These are phyloP conservation scores for Protonemura montana DNA, from an alignment of 2,888 invertebrate genomes.

Conservation along the genomic window DNA sequence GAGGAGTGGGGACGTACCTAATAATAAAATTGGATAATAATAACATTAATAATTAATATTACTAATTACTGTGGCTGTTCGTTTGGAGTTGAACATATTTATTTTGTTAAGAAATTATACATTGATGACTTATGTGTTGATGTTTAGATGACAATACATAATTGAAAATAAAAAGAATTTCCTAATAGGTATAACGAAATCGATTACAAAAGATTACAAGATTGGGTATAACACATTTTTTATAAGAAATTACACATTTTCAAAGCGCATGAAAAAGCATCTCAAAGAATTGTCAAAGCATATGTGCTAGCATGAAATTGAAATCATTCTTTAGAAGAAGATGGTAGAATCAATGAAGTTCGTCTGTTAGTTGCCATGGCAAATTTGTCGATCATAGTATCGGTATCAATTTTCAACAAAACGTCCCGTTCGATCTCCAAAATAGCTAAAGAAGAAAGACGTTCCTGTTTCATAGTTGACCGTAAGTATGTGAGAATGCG, in stretches of 20 bases:
- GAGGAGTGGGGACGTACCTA: constrained; percentile 2
- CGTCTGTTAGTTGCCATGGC: constrained; percentile 2
- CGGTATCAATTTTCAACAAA: constrained; percentile 16
- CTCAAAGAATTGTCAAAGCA: neutral
- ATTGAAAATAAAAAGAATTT: neutral
- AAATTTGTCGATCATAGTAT: constrained; percentile 27
- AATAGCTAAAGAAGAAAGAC: constrained; percentile 20
- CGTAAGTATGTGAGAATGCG: constrained; percentile 20
- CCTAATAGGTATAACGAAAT: neutral
- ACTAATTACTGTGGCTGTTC: neutral
- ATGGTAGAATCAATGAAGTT: constrained; percentile 13
- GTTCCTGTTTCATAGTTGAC: constrained; percentile 24
- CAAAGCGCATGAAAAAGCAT: neutral
- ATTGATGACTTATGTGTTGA: neutral
- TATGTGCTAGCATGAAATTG: neutral
- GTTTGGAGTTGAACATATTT: constrained; percentile 3
- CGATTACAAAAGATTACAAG: neutral
- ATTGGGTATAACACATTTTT: neutral
- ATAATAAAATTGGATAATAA: neutral
- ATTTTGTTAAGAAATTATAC: constrained; percentile 12
- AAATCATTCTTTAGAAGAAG: constrained; percentile 20
- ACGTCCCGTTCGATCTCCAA: constrained; percentile 16
- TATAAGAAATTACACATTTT: neutral
- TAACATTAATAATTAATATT: neutral
- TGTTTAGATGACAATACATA: neutral